Evolutionary conservation across 2,888 invertebrate species (phyloP).

Genomic region (Oeneis ivallda): DNA sequence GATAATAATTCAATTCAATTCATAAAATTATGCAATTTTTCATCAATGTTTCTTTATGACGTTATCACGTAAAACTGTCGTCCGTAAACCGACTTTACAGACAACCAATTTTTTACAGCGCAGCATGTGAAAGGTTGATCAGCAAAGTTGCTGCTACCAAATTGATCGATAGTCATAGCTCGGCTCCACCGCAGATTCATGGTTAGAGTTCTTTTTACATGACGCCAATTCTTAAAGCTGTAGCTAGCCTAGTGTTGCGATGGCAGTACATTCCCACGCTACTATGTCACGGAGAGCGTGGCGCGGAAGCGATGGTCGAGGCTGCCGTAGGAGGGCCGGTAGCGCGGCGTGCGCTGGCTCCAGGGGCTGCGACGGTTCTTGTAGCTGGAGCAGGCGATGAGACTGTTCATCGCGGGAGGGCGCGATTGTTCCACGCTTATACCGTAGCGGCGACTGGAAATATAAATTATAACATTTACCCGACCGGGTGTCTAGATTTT

Average conservation of each 20-base stretch:
- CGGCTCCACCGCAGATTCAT: background rate
- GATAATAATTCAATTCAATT: too few species aligned
- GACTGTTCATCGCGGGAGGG: conserved; percentile 87
- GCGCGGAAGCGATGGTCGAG: conserved; percentile 69
- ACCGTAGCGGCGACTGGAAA: conserved; percentile 63
- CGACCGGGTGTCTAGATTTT: background rate
- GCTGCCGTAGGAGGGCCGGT: conserved; percentile 70
- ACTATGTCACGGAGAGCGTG: conserved; percentile 50
- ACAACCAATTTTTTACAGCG: too few species aligned
- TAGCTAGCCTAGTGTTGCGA: background rate
- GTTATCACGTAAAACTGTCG: too few species aligned
- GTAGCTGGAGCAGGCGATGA: conserved; percentile 89
- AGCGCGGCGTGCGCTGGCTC: conserved; percentile 69
- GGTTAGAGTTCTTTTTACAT: background rate
- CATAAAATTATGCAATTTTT: too few species aligned
- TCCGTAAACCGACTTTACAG: too few species aligned
- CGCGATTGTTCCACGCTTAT: conserved; percentile 85
- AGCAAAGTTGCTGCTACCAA: too few species aligned
- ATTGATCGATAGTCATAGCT: too few species aligned
- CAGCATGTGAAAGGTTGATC: too few species aligned
- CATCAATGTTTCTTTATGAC: too few species aligned
- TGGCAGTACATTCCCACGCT: conserved; percentile 10
- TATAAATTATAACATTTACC: background rate
- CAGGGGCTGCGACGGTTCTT: conserved; percentile 83
- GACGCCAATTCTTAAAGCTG: background rate